phyloP scores from a whole-genome alignment of 2,888 invertebrate species.

The Idaea straminata region DNA sequence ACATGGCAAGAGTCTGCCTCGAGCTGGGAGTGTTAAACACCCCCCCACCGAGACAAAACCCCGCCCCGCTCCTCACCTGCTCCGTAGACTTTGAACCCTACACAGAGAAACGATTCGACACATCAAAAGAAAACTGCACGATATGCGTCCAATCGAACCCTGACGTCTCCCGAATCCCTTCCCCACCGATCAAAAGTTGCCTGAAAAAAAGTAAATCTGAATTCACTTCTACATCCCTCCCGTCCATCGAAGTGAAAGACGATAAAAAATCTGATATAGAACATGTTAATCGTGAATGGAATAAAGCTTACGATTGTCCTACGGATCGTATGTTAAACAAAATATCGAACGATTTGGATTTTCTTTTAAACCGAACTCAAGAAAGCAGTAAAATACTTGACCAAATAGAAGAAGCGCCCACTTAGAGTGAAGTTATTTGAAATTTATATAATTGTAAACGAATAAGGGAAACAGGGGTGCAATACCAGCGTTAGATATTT shows the following conservation, averaged over 20 bases:
- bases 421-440: conserved; percentile 43
- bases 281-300: conserved; percentile 64
- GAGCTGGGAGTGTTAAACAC: conserved; percentile 71
- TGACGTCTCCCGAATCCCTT: conserved; percentile 60
- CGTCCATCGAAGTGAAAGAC: conserved; percentile 57
- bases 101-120: conserved; percentile 51
- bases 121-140: conserved; percentile 60
- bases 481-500: conserved; percentile 43
- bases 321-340: conserved; percentile 86
- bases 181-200: conserved; percentile 72
- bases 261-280: conserved; percentile 59
- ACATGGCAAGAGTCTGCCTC: conserved; percentile 76
- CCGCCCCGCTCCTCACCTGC: conserved; percentile 52
- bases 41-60: conserved; percentile 36
- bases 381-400: conserved; percentile 49
- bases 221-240: conserved; percentile 59
- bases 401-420: conserved; percentile 65
- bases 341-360: conserved; percentile 90
- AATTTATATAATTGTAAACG: conserved; percentile 30
- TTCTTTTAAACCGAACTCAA: conserved; percentile 85
- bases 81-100: conserved; percentile 64
- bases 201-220: conserved; percentile 60
- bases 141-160: conserved; percentile 68
- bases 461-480: conserved; percentile 65
- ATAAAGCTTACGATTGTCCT: conserved; percentile 59